Conservation (phyloP, 2,888 invertebrate species). For the Shargacucullia verbasci region DNA sequence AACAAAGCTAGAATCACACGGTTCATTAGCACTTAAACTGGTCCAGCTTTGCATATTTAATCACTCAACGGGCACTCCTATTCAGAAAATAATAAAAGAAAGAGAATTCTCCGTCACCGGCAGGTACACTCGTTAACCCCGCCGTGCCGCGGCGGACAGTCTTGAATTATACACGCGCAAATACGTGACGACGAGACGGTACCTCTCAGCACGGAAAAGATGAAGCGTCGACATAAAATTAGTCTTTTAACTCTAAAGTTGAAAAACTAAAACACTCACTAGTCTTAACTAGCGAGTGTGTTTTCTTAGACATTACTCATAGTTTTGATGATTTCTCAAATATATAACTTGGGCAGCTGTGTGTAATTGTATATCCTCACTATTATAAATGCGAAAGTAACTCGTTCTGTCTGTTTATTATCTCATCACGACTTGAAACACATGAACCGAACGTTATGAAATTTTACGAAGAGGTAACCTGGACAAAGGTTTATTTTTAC, state of each 20-base stretch:
- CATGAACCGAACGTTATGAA: no score
- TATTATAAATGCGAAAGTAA: no score
- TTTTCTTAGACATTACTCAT: background rate
- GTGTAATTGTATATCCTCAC: no score
- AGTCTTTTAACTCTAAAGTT: constrained; percentile 7
- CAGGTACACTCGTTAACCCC: constrained; percentile 63
- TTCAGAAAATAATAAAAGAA: constrained; percentile 53
- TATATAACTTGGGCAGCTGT: no score
- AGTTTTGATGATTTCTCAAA: no score
- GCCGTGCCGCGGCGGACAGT: constrained; percentile 50
- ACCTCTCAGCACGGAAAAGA: constrained; percentile 30
- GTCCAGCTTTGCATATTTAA: constrained; percentile 50
- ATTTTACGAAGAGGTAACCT: no score
- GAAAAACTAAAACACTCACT: no score
- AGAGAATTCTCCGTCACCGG: constrained; percentile 44
- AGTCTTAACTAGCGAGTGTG: constrained; percentile 4
- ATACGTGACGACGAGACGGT: constrained; percentile 54
- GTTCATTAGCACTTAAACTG: constrained; percentile 56
- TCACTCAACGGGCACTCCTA: constrained; percentile 42
- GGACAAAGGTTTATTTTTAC: no score
- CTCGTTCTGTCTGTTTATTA: no score
- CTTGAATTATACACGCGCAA: constrained; percentile 69
- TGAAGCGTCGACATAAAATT: constrained; percentile 40
- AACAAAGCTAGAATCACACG: constrained; percentile 36
- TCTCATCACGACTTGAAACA: no score